Evolutionary conservation across 2,888 invertebrate species (phyloP).

Genomic region (Kuschelorhynchus macadamiae): DNA sequence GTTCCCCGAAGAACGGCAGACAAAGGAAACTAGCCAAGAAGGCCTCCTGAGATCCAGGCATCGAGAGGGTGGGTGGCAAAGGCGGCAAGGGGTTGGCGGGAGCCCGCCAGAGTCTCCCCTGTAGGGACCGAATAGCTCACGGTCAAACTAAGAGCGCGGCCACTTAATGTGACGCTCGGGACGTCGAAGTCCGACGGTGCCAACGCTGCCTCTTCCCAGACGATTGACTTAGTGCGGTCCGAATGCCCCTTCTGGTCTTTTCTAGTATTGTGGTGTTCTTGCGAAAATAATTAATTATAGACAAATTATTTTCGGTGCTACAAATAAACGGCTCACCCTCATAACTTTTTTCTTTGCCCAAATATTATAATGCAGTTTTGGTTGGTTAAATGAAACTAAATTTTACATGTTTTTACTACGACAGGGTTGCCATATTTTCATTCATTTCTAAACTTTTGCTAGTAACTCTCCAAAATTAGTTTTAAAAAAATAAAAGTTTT

Average conservation of each 20-base stretch:
- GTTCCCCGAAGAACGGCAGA: slow-evolving; percentile 67
- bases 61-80: slow-evolving; percentile 53
- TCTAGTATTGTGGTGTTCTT: slow-evolving; percentile 34
- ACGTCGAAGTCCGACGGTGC: slow-evolving; percentile 55
- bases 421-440: too few species aligned
- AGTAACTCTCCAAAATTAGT: too few species aligned
- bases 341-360: too few species aligned
- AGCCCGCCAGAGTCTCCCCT: slow-evolving; percentile 55
- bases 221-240: slow-evolving; percentile 50
- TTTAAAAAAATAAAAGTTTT: too few species aligned
- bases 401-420: too few species aligned
- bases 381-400: too few species aligned
- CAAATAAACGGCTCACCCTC: too few species aligned
- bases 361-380: too few species aligned
- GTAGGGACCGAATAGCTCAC: slow-evolving; percentile 68
- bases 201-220: slow-evolving; percentile 45
- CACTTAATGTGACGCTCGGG: slow-evolving; percentile 70
- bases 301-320: slow-evolving; percentile 23
- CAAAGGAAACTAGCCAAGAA: slow-evolving; percentile 66
- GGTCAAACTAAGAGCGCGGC: slow-evolving; percentile 69
- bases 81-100: slow-evolving; percentile 52
- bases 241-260: slow-evolving; percentile 40
- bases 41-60: slow-evolving; percentile 65
- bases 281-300: slow-evolving; percentile 36
- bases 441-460: too few species aligned